Conservation (phyloP, 2,113 vertebrate species). For the Hydrolagus affinis region DNA sequence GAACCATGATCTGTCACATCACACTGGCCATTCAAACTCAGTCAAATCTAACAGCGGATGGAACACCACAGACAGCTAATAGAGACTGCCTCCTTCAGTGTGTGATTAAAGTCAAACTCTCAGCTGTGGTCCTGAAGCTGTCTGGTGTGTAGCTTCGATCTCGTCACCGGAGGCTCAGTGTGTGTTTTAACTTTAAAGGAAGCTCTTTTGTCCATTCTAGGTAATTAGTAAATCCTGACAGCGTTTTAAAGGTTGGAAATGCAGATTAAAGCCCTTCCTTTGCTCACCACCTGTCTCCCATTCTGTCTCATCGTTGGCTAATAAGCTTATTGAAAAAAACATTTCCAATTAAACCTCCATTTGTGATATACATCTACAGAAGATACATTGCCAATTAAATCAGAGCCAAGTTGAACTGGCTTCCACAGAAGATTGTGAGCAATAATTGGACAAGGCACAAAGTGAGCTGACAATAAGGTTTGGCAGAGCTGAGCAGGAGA, state of each 20-base stretch:
- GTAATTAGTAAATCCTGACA: slow-evolving; percentile 25
- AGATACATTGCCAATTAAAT: not conserved
- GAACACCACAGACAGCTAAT: too few species aligned
- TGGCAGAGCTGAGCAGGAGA: not conserved
- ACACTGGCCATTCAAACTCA: too few species aligned
- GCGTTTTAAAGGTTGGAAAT: slow-evolving; percentile 26
- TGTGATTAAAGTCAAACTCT: not conserved
- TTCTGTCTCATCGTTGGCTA: not conserved
- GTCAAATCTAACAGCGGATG: too few species aligned
- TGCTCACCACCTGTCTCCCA: slow-evolving; percentile 6
- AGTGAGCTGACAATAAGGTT: not conserved
- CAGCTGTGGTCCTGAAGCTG: not conserved
- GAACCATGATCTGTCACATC: too few species aligned
- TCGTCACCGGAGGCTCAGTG: slow-evolving; percentile 22
- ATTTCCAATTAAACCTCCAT: slow-evolving; percentile 13
- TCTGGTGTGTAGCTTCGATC: not conserved
- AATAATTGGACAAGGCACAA: not conserved
- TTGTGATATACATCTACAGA: not conserved
- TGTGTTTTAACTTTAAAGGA: slow-evolving; percentile 9
- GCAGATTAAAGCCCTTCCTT: slow-evolving; percentile 22
- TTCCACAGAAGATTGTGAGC: not conserved
- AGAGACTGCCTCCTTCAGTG: not conserved
- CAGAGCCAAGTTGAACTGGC: too few species aligned
- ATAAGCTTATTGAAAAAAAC: not conserved
- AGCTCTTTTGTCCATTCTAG: not conserved